Evolutionary conservation across 2,113 vertebrate genomes (phyloP).

Genomic region (Diphyllodes magnificus): DNA sequence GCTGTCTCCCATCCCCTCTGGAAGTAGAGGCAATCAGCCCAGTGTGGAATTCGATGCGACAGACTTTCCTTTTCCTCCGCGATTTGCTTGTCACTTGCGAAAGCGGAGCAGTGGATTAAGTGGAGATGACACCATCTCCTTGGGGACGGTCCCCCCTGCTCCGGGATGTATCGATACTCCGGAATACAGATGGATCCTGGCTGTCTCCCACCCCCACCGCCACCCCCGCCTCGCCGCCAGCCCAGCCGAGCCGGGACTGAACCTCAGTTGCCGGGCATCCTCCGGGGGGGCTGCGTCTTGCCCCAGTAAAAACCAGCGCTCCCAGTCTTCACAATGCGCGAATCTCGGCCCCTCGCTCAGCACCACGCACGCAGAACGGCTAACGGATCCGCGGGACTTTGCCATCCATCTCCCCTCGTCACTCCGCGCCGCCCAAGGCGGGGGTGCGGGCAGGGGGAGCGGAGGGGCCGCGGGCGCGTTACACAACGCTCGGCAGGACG

Average conservation of each 20-base stretch:
- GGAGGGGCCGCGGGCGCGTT: not conserved
- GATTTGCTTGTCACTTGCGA: slow-evolving; percentile 37
- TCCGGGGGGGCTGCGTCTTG: not conserved
- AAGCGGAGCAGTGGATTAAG: slow-evolving; percentile 37
- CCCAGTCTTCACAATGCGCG: not conserved
- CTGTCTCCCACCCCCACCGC: not conserved
- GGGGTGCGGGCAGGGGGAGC: not conserved
- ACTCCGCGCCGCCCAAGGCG: not conserved
- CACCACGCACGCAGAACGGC: not conserved
- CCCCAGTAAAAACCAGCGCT: not conserved
- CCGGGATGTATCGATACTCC: not conserved
- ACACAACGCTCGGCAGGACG: slow-evolving; percentile 26
- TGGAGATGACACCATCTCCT: slow-evolving; percentile 39
- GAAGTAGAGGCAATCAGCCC: slow-evolving; percentile 39
- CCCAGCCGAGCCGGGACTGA: not conserved
- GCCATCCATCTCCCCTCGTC: not conserved
- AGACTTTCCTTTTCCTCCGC: slow-evolving; percentile 39
- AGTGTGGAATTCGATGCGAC: slow-evolving; percentile 62
- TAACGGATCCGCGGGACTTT: not conserved
- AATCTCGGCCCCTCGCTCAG: not conserved
- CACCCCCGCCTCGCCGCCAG: not conserved
- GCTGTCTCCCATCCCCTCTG: slow-evolving; percentile 25
- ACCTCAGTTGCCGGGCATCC: not conserved
- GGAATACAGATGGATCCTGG: slow-evolving; percentile 13
- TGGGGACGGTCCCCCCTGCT: slow-evolving; percentile 4